These are phyloP conservation scores for Triplophysa yarkandensis DNA, from an alignment of 2,797 vertebrate species.

Conservation along the genomic window DNA sequence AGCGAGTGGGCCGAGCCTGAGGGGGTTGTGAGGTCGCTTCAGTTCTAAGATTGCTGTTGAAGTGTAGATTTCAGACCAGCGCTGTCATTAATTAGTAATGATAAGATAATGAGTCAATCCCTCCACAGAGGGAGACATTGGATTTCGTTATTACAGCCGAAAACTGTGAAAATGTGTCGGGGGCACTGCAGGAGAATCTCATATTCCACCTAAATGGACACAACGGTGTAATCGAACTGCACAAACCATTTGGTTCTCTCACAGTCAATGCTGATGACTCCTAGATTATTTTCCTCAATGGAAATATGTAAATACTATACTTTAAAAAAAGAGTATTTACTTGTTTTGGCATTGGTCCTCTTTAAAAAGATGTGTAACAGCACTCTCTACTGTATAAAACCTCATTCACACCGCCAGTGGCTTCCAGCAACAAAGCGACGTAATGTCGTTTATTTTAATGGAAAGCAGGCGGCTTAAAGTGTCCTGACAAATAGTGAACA, in stretches of 20 bases:
- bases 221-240: background rate
- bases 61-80: constrained; percentile 36
- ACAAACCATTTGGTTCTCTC: constrained; percentile 8
- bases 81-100: constrained; percentile 60
- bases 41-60: constrained; percentile 4
- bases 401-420: no score
- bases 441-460: no score
- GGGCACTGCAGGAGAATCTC: constrained; percentile 10
- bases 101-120: constrained; percentile 45
- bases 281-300: no score
- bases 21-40: constrained; percentile 3
- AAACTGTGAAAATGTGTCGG: constrained; percentile 6
- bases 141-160: constrained; percentile 23
- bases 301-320: no score
- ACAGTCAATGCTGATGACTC: no score
- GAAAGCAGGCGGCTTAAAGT: no score
- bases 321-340: no score
- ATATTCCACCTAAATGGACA: background rate
- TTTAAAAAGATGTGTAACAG: no score
- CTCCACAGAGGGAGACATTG: constrained; percentile 40
- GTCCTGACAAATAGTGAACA: no score
- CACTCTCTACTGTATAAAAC: no score
- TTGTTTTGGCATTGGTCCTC: no score
- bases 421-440: no score
- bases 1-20: constrained; percentile 13